A percentile compares a stretch with the other conserved stretches of the same genome.
These are phyloP conservation scores for Strongylocentrotus purpuratus DNA, from an alignment of 35 echinoderm and acorn worm genomes.

Conservation along the genomic window DNA sequence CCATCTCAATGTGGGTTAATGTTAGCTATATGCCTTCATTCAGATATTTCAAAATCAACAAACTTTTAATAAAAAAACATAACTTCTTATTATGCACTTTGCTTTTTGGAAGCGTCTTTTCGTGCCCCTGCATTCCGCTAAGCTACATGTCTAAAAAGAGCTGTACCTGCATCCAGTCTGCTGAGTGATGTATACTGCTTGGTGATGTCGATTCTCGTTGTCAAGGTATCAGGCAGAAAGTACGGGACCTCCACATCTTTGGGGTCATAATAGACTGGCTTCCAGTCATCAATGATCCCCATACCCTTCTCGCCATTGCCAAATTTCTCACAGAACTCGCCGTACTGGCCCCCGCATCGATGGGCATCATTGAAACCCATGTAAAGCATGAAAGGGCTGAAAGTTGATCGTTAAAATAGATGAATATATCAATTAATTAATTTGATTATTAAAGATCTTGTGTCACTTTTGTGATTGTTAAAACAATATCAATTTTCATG, in stretches of 20 bases:
- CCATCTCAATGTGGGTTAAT: too few relatives aligned
- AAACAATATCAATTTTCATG: not conserved
- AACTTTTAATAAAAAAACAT: too few relatives aligned
- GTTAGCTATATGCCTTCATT: too few relatives aligned
- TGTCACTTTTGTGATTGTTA: not conserved
- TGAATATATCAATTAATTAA: too few relatives aligned
- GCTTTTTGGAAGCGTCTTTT: too few relatives aligned
- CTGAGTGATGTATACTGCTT: slow-evolving; percentile 91
- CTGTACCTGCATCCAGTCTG: slow-evolving; percentile 84
- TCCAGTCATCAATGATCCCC: slow-evolving; percentile 87
- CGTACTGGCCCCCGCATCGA: slow-evolving; percentile 68
- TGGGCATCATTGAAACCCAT: slow-evolving; percentile 94
- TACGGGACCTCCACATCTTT: slow-evolving; percentile 84
- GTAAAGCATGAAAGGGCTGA: slow-evolving; percentile 87
- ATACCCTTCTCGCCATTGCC: slow-evolving; percentile 70
- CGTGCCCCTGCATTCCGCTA: too few relatives aligned
- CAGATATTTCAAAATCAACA: too few relatives aligned
- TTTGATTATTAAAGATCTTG: too few relatives aligned
- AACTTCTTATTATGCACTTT: too few relatives aligned
- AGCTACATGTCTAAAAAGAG: too few relatives aligned
- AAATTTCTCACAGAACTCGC: slow-evolving; percentile 91
- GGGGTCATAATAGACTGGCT: slow-evolving; percentile 79
- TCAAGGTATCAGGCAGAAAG: slow-evolving; percentile 85
- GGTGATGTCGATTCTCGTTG: slow-evolving; percentile 74
- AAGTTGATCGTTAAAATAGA: not conserved